phyloP scores from a whole-genome alignment of 2,888 invertebrate species.

The Rhyacophila evoluta region DNA sequence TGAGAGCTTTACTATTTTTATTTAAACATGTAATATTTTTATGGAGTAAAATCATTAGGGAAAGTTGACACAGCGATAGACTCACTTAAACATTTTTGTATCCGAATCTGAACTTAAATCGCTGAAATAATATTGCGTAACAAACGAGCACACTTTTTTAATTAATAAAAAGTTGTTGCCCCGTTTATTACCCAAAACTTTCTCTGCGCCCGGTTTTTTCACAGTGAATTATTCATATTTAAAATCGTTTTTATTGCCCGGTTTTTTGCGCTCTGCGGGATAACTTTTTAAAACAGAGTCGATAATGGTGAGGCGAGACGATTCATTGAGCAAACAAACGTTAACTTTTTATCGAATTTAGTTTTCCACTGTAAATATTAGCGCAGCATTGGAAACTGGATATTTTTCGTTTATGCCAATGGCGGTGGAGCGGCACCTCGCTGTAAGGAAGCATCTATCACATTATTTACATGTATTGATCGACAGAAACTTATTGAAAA shows the following conservation, averaged over 20 bases:
- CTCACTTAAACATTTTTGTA: too few species aligned
- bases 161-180: slow-evolving; percentile 28
- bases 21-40: too few species aligned
- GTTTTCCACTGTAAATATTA: slow-evolving; percentile 40
- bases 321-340: slow-evolving; percentile 34
- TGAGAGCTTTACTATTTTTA: too few species aligned
- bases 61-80: too few species aligned
- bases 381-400: slow-evolving; percentile 35
- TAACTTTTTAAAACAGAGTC: slow-evolving; percentile 25
- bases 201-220: slow-evolving; percentile 23
- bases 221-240: slow-evolving; percentile 38
- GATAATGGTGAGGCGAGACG: not conserved
- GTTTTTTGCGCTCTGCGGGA: slow-evolving; percentile 22
- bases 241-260: slow-evolving; percentile 31
- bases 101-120: not conserved
- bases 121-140: not conserved
- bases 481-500: slow-evolving; percentile 19
- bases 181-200: slow-evolving; percentile 31
- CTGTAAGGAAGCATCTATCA: slow-evolving; percentile 5
- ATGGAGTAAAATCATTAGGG: too few species aligned
- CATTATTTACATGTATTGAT: slow-evolving; percentile 28
- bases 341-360: slow-evolving; percentile 41
- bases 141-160: slow-evolving; percentile 7
- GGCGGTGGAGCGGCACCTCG: not conserved
- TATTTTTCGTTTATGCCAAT: slow-evolving; percentile 31